Conservation (phyloP, 2,113 vertebrate genomes). For the Epinephelus fuscoguttatus region DNA sequence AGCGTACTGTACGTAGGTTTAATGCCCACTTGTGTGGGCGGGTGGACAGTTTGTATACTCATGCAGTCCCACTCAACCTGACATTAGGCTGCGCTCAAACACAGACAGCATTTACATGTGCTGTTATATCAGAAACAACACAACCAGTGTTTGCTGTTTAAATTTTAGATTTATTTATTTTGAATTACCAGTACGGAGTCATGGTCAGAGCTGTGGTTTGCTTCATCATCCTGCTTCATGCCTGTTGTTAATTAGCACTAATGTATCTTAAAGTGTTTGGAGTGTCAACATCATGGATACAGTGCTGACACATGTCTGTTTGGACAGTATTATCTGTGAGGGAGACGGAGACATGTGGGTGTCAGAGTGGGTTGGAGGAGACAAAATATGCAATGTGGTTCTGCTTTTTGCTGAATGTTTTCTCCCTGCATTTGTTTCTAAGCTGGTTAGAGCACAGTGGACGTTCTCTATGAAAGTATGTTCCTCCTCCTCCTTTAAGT, state of each 20-base stretch:
- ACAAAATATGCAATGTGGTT: not conserved
- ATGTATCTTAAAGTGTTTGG: not conserved
- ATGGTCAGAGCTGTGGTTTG: not conserved
- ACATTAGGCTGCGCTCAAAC: slow-evolving; percentile 28
- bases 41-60: slow-evolving; percentile 47
- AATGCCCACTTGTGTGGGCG: slow-evolving; percentile 71
- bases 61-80: slow-evolving; percentile 62
- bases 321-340: not conserved
- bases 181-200: not conserved
- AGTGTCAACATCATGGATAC: not conserved
- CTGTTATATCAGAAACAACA: not conserved
- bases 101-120: slow-evolving; percentile 13
- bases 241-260: not conserved
- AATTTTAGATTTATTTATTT: not conserved
- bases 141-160: not conserved
- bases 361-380: not conserved
- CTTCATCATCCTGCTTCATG: not conserved
- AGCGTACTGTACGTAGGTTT: slow-evolving; percentile 4
- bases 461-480: not conserved
- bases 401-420: not conserved
- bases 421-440: not conserved
- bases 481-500: not conserved
- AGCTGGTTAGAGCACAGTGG: not conserved
- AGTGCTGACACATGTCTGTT: not conserved
- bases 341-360: not conserved